These are phyloP conservation scores for Physella acuta DNA, from an alignment of 1,140 invertebrate genomes.

Conservation along the genomic window DNA sequence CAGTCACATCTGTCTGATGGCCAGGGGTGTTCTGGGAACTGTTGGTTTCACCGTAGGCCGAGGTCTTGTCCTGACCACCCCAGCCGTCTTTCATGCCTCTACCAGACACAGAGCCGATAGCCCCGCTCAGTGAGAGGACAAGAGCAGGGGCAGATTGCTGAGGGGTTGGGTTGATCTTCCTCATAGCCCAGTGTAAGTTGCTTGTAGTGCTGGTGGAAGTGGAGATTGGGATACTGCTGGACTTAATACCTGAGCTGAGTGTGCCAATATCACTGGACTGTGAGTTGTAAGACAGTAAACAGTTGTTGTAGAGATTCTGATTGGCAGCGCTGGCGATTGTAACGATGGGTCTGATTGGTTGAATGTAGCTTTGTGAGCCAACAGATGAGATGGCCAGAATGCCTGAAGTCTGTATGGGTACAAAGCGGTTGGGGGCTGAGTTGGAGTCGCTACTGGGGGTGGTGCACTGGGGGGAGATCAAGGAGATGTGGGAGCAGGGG, in stretches of 20 bases:
- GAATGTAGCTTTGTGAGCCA: conserved; percentile 13
- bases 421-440: conserved; percentile 21
- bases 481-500: conserved; percentile 5
- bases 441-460: conserved; percentile 10
- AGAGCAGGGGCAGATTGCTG: background rate
- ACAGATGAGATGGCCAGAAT: conserved; percentile 6
- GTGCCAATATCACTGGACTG: too few species aligned
- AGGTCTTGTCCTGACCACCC: background rate
- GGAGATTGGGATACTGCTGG: too few species aligned
- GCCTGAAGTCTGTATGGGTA: conserved; percentile 25
- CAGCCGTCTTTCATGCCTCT: conserved; percentile 3
- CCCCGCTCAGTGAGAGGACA: conserved; percentile 9
- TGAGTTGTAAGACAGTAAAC: background rate
- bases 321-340: conserved; percentile 18
- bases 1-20: too few species aligned
- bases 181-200: background rate
- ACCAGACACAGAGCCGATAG: conserved; percentile 16
- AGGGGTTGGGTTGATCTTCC: background rate
- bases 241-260: background rate
- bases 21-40: too few species aligned
- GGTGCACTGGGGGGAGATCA: conserved; percentile 9
- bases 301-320: background rate
- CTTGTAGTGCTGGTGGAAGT: background rate
- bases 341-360: conserved; percentile 21
- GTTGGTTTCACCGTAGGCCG: too few species aligned